These are phyloP conservation scores for Chrysolophus pictus DNA, from an alignment of 2,797 vertebrate species.

Conservation along the genomic window DNA sequence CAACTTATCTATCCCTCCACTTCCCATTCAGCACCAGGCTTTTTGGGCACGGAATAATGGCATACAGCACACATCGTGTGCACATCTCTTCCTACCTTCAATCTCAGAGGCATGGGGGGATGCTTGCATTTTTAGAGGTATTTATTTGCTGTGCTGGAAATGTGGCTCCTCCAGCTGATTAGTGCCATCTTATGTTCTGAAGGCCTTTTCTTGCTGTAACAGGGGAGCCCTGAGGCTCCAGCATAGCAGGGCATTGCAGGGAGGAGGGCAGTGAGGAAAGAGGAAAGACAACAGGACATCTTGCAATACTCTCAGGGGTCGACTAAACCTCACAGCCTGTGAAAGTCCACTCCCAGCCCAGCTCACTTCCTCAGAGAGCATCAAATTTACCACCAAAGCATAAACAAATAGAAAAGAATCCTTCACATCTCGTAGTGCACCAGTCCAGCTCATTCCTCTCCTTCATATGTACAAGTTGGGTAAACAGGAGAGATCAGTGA, in stretches of 20 bases:
- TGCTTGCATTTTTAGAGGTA: not conserved
- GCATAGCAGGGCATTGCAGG: not conserved
- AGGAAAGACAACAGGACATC: conserved; percentile 36
- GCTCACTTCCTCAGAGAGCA: not conserved
- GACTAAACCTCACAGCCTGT: not conserved
- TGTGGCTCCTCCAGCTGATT: not conserved
- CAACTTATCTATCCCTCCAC: not conserved
- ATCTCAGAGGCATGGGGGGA: not conserved
- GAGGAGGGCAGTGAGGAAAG: not conserved
- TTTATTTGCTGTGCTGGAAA: not conserved
- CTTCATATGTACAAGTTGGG: not conserved
- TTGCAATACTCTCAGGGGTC: conserved; percentile 26
- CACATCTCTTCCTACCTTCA: not conserved
- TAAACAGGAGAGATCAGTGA: not conserved
- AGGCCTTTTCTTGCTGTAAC: not conserved
- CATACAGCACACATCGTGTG: fast-evolving
- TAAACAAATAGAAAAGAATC: not conserved
- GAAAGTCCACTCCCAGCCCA: not conserved
- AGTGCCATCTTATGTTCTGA: not conserved
- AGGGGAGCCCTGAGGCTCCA: not conserved
- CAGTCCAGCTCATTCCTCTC: not conserved
- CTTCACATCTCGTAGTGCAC: not conserved
- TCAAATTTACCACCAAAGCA: not conserved
- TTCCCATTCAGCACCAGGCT: not conserved
- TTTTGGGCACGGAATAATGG: not conserved